These are phyloP conservation scores for Laspeyria flexula DNA, from an alignment of 2,888 invertebrate species.

Conservation along the genomic window DNA sequence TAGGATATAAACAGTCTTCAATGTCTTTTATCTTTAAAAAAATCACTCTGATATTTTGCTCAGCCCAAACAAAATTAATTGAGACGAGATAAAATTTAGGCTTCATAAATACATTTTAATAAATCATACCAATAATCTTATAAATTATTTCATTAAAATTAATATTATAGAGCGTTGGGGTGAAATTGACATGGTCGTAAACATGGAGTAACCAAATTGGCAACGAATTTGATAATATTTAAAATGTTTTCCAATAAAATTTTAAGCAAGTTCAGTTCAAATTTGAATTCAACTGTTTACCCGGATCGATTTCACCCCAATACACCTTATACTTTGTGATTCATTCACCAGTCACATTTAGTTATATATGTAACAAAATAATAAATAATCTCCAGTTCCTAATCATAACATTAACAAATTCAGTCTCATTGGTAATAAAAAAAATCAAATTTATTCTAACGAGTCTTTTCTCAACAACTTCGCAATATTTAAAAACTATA, in stretches of 20 bases:
- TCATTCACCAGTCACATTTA: constrained; percentile 41
- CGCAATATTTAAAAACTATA: constrained; percentile 44
- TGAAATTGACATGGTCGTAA: too few species aligned
- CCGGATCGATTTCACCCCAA: too few species aligned
- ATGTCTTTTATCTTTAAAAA: constrained; percentile 66
- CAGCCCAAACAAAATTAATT: constrained; percentile 40
- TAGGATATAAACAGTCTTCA: constrained; percentile 70
- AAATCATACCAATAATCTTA: constrained; percentile 46
- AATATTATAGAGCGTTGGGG: too few species aligned
- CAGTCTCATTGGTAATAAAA: constrained; percentile 83
- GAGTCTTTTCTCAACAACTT: constrained; percentile 75
- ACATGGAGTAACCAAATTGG: too few species aligned
- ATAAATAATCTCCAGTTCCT: constrained; percentile 77
- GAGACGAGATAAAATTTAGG: constrained; percentile 42
- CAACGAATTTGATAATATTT: too few species aligned
- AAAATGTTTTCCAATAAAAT: too few species aligned
- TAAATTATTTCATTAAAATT: constrained; percentile 37
- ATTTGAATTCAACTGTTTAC: too few species aligned
- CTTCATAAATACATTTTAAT: constrained; percentile 29
- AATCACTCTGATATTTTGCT: constrained; percentile 38
- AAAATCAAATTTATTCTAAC: constrained; percentile 62
- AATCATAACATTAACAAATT: constrained; percentile 80
- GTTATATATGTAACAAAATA: constrained; percentile 48
- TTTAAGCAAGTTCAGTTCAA: too few species aligned
- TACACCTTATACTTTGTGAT: constrained; percentile 39